Evolutionary conservation across 2,888 invertebrate species (phyloP).

Genomic region (Microctonus aethiopoides): DNA sequence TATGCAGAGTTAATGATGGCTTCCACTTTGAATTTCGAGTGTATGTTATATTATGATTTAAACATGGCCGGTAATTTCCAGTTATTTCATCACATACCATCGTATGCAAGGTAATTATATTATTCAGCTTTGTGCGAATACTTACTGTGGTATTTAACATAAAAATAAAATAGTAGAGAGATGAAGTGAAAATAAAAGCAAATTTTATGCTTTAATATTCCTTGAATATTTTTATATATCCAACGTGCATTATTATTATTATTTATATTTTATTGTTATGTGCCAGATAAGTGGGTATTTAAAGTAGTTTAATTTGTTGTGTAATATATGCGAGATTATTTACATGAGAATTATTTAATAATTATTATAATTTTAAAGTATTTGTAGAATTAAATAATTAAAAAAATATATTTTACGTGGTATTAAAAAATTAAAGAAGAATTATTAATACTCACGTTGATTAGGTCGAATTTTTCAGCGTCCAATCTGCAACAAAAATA

Average conservation of each 20-base stretch:
- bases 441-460: slow-evolving; percentile 83
- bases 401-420: no score
- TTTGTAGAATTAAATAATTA: slow-evolving; percentile 9
- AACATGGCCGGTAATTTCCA: slow-evolving; percentile 58
- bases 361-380: no score
- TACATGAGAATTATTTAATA: no score
- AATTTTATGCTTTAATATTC: neutral
- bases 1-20: slow-evolving; percentile 52
- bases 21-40: slow-evolving; percentile 42
- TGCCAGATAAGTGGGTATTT: no score
- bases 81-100: slow-evolving; percentile 52
- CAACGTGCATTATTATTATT: no score
- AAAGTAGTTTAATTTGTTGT: no score
- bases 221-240: no score
- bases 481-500: slow-evolving; percentile 78
- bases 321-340: no score
- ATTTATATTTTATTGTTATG: no score
- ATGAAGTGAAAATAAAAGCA: slow-evolving; percentile 14
- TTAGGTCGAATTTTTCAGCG: slow-evolving; percentile 84
- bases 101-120: slow-evolving; percentile 40
- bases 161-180: slow-evolving; percentile 17
- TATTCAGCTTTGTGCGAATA: slow-evolving; percentile 42
- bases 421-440: no score
- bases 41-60: slow-evolving; percentile 50
- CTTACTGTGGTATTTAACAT: slow-evolving; percentile 24